phyloP scores from a whole-genome alignment of 2,797 vertebrate genomes.

The Cheirogaleus major region DNA sequence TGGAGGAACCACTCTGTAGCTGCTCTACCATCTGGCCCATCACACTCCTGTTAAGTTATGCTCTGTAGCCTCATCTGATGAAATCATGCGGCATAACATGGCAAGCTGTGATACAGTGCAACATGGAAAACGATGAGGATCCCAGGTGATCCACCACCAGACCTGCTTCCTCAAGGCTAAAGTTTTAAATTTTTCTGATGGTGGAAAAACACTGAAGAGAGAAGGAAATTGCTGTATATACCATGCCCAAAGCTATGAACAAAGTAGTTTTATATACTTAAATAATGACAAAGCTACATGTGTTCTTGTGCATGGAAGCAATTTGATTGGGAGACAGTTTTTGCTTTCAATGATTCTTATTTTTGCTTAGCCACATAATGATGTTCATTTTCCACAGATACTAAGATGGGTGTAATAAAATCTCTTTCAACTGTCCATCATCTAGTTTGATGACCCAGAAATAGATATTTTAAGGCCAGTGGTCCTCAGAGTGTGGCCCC shows the following conservation, averaged over 20 bases:
- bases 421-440: background rate
- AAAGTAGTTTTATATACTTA: slow-evolving; percentile 28
- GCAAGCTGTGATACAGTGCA: slow-evolving; percentile 60
- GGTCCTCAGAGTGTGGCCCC: background rate
- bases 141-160: slow-evolving; percentile 32
- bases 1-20: slow-evolving; percentile 59
- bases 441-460: background rate
- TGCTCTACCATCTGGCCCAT: slow-evolving; percentile 75
- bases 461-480: background rate
- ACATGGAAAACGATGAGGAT: slow-evolving; percentile 28
- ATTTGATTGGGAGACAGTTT: background rate
- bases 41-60: slow-evolving; percentile 67
- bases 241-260: slow-evolving; percentile 13
- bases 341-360: background rate
- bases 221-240: slow-evolving; percentile 40
- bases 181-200: background rate
- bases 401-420: background rate
- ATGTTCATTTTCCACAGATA: background rate
- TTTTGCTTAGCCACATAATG: background rate
- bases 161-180: slow-evolving; percentile 41
- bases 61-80: slow-evolving; percentile 76
- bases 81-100: slow-evolving; percentile 4
- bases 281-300: background rate
- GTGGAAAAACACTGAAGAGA: slow-evolving; percentile 53
- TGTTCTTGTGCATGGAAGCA: background rate